These are phyloP conservation scores for Melanotaenia maccullochi DNA, from an alignment of 2,797 vertebrate genomes.

Conservation along the genomic window DNA sequence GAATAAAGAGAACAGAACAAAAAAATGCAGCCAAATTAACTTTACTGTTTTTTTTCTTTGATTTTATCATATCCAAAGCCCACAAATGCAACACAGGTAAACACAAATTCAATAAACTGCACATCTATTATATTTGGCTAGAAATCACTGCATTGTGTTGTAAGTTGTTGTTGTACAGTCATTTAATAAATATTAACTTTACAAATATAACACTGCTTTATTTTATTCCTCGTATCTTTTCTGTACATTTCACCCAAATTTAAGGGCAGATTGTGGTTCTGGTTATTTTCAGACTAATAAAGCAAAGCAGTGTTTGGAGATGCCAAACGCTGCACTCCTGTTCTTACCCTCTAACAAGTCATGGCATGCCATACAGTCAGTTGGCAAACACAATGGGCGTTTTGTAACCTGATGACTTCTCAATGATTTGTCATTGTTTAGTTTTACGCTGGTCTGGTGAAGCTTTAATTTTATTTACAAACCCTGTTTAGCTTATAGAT, in stretches of 20 bases:
- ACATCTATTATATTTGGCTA: not conserved
- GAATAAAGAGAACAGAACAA: not conserved
- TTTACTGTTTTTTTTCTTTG: not conserved
- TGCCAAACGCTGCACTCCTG: not conserved
- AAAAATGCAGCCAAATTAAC: not conserved
- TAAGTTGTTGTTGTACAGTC: not conserved
- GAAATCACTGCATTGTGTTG: not conserved
- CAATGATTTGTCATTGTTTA: not conserved
- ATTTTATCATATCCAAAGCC: not conserved
- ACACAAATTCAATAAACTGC: not conserved
- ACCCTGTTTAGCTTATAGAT: not conserved
- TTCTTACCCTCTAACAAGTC: not conserved
- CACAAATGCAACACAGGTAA: not conserved
- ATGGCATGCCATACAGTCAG: not conserved
- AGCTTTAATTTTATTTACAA: not conserved
- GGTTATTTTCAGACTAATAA: not conserved
- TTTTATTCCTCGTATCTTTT: not conserved
- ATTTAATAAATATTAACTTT: not conserved
- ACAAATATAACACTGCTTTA: not conserved
- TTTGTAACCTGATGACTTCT: not conserved
- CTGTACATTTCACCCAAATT: not conserved
- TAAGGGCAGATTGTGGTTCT: not conserved
- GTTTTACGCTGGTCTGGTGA: not conserved
- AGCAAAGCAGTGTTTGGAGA: not conserved
- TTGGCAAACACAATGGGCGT: not conserved